A percentile compares a stretch with the other conserved stretches of the same genome.
phyloP scores from a whole-genome alignment of 1,140 invertebrate genomes.

The Heliconius melpomene region DNA sequence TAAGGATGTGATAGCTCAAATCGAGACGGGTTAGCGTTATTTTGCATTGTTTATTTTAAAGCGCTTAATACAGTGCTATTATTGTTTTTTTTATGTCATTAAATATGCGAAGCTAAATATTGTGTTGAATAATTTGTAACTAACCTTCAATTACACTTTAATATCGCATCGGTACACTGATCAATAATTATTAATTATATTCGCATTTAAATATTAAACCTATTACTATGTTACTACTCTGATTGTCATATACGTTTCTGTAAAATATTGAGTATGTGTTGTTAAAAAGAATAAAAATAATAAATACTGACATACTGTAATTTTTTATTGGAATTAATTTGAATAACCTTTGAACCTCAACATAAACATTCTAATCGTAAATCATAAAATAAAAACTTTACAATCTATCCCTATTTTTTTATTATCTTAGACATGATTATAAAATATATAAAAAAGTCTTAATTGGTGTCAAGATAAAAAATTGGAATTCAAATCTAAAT shows the following conservation, averaged over 20 bases:
- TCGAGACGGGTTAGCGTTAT: conserved; percentile 66
- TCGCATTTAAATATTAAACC: conserved; percentile 78
- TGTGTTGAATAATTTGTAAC: conserved; percentile 50
- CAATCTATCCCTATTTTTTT: too few species aligned
- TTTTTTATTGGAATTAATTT: conserved; percentile 37
- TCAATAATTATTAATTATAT: conserved; percentile 72
- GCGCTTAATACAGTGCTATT: conserved; percentile 65
- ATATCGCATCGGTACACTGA: conserved; percentile 56
- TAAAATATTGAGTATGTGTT: conserved; percentile 83
- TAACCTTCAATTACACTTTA: conserved; percentile 43
- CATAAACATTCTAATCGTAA: too few species aligned
- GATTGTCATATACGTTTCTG: conserved; percentile 82
- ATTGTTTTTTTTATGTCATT: conserved; percentile 52
- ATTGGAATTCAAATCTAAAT: too few species aligned
- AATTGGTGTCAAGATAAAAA: too few species aligned
- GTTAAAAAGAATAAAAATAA: conserved; percentile 82
- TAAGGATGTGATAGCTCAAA: conserved; percentile 76
- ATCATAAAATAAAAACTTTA: too few species aligned
- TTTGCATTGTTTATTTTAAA: conserved; percentile 70
- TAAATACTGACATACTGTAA: conserved; percentile 72
- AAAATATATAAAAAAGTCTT: too few species aligned
- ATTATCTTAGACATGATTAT: too few species aligned
- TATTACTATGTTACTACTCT: conserved; percentile 79
- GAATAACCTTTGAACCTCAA: not conserved
- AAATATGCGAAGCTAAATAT: conserved; percentile 43